phyloP scores from a whole-genome alignment of 2,888 invertebrate genomes.

The Fragum sueziense region DNA sequence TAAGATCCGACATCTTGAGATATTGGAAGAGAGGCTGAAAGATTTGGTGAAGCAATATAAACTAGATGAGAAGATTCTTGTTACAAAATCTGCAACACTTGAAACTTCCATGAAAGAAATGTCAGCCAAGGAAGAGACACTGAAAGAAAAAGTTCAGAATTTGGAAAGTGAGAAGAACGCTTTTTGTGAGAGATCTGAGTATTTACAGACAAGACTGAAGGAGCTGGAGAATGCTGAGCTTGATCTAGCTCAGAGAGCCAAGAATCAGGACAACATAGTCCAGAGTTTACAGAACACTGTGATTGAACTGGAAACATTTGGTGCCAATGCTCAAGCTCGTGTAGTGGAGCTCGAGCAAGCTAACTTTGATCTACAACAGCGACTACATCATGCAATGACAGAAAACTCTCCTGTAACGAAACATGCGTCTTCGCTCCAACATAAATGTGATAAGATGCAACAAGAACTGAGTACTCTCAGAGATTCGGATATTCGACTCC shows the following conservation, averaged over 20 bases:
- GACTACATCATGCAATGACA: slow-evolving; percentile 70
- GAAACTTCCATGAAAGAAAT: slow-evolving; percentile 76
- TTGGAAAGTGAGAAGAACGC: slow-evolving; percentile 75
- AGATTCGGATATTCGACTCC: slow-evolving; percentile 66
- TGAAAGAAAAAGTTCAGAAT: slow-evolving; percentile 72
- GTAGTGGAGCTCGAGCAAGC: slow-evolving; percentile 71
- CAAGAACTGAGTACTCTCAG: slow-evolving; percentile 62
- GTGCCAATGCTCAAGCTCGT: slow-evolving; percentile 71
- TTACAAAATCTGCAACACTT: slow-evolving; percentile 71
- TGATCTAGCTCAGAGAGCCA: slow-evolving; percentile 66
- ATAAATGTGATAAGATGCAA: slow-evolving; percentile 67
- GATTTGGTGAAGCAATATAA: slow-evolving; percentile 73
- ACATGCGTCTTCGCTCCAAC: slow-evolving; percentile 66
- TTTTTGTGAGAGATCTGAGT: slow-evolving; percentile 71
- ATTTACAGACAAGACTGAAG: slow-evolving; percentile 69
- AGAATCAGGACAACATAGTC: slow-evolving; percentile 71
- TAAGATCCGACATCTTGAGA: slow-evolving; percentile 70
- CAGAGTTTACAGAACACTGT: slow-evolving; percentile 68
- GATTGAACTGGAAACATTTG: slow-evolving; percentile 71
- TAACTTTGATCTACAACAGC: slow-evolving; percentile 71
- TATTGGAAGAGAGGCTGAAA: slow-evolving; percentile 70
- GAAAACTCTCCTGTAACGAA: slow-evolving; percentile 73
- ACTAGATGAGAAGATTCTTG: slow-evolving; percentile 73
- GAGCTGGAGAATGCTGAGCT: slow-evolving; percentile 73
- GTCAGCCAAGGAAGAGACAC: slow-evolving; percentile 71